Base-by-base conservation (phyloP, 2,797 vertebrate genomes). In the Karalla daura region DNA sequence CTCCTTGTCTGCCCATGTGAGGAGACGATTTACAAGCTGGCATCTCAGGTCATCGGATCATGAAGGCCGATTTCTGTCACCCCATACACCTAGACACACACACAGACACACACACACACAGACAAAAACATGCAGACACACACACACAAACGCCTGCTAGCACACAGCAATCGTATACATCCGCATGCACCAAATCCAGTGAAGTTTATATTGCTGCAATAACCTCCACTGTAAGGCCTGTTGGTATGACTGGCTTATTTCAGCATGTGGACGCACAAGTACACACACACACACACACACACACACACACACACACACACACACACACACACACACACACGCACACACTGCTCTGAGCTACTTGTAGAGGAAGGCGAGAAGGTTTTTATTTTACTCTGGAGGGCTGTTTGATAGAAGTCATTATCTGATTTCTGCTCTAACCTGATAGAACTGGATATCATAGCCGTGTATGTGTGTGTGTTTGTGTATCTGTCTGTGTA, bases 331-430 rank as follows among this genome's bases (percentile, higher is more conserved):
- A 24, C 39, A 40, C 36, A 46, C 56, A 36, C 49, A 47, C 55
- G 50, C 71, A 70, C 71, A 28, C 24, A 28, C 32, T 41, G 18
- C 7, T 14, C n/a, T 9, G 1, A 75, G 44, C 74, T 71, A 41
- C 65, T 68, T 80, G 70, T 70, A 73, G 74, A 89, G 76, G 70
- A 77, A 73, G 69, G 74, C 25, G 33, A 66, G 74, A 56, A 74
- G 60, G 65, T 66, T 88, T n/a, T 87, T 75, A 90, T 88, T 80
- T 28, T 63, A 65, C 87, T 83, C 85, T 62, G 39, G 81, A 81
- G 85, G 52, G 82, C 65, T 50, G 65, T 88, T 88, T 85, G 79
- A 80, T 84, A 67, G 72, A 61, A 83, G 74, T 76, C 73, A 85
- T 80, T 85, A 87, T 80, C 73, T 73, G 79, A 72, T 78, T 84